These are phyloP conservation scores for Notocelia uddmanniana DNA, from an alignment of 2,888 invertebrate species.

Conservation along the genomic window DNA sequence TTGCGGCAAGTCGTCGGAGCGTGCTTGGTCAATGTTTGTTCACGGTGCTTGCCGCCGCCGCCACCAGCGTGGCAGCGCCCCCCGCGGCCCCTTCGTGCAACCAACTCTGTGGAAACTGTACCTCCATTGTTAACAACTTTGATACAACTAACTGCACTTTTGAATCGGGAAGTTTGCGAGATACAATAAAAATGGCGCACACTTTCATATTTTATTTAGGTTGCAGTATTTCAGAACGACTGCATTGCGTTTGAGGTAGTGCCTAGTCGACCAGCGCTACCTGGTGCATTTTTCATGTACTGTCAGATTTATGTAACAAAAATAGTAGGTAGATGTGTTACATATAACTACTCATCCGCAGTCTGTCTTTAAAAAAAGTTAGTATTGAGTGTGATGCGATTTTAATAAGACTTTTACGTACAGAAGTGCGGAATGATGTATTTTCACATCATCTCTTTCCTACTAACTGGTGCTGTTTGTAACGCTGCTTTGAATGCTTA, in stretches of 20 bases:
- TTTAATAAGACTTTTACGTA: not conserved
- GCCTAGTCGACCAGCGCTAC: constrained; percentile 15
- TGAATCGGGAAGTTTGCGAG: constrained; percentile 19
- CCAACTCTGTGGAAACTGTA: constrained; percentile 37
- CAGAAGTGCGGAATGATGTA: not conserved
- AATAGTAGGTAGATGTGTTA: not conserved
- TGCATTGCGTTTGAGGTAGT: constrained; percentile 29
- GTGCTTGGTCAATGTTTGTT: constrained; percentile 81
- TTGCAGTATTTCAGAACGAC: constrained; percentile 3
- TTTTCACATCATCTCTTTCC: not conserved
- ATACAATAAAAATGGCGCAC: not conserved
- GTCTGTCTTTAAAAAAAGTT: not conserved
- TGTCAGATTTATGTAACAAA: constrained; percentile 15
- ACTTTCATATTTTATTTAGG: constrained; percentile 27
- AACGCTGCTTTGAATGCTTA: constrained; percentile 22
- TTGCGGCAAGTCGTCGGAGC: constrained; percentile 81
- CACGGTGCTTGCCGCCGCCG: constrained; percentile 70
- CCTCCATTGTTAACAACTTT: constrained; percentile 51
- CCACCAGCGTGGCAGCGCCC: constrained; percentile 60
- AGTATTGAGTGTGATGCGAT: not conserved
- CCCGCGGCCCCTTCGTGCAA: constrained; percentile 61
- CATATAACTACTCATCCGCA: not conserved
- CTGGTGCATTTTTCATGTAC: constrained; percentile 29
- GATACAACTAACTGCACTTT: constrained; percentile 48
- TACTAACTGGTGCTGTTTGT: not conserved